phyloP scores from a whole-genome alignment of 2,113 vertebrate species.

The Actenoides lindsayi region DNA sequence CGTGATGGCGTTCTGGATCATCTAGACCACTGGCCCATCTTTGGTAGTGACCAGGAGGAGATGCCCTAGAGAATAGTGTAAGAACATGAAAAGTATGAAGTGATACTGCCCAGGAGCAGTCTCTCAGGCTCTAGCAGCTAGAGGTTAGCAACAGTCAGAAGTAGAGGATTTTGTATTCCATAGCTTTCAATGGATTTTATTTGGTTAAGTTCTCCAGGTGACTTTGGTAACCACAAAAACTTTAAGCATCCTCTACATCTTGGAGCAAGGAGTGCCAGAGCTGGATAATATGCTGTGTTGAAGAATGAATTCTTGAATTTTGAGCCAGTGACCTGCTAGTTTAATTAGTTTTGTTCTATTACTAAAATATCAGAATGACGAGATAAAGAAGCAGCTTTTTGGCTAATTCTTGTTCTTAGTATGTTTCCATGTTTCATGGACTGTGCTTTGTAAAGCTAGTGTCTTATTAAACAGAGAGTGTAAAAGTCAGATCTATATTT shows the following conservation, averaged over 20 bases:
- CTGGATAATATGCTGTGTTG: not conserved
- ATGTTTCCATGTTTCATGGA: not conserved
- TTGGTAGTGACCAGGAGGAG: not conserved
- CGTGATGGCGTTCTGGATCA: not conserved
- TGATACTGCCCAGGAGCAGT: not conserved
- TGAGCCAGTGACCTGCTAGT: not conserved
- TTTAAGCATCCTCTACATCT: not conserved
- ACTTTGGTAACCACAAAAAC: not conserved
- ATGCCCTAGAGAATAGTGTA: not conserved
- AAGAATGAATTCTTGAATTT: not conserved
- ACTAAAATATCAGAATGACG: not conserved
- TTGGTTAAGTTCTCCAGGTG: not conserved
- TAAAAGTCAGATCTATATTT: not conserved
- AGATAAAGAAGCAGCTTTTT: not conserved
- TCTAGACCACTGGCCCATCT: not conserved
- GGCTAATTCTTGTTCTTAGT: not conserved
- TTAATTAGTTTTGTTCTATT: not conserved
- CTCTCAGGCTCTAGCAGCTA: not conserved
- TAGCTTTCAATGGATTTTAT: not conserved
- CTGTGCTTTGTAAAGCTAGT: not conserved
- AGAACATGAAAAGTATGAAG: not conserved
- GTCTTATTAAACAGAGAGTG: not conserved
- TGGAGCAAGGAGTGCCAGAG: not conserved
- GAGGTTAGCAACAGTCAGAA: not conserved
- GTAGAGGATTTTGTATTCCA: not conserved